A percentile compares a stretch with the other conserved stretches of the same genome.
Conservation (phyloP, 2,113 vertebrate species). For the Bombycilla garrulus region DNA sequence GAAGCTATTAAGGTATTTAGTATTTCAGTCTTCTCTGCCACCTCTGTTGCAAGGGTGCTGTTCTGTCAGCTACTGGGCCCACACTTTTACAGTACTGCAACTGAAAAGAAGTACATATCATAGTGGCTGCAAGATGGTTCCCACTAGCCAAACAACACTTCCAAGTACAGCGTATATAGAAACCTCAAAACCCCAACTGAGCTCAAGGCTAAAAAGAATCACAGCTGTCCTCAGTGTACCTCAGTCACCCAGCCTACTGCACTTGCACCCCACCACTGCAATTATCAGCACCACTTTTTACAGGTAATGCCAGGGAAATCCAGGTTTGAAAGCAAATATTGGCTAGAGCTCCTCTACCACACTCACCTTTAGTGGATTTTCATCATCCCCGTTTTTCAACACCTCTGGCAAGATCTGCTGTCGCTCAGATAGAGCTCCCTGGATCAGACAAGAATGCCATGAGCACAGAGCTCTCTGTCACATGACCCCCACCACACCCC, state of each 20-base stretch:
- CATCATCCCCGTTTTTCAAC: constrained; percentile 82
- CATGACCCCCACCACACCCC: rapidly evolving
- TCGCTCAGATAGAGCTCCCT: constrained; percentile 84
- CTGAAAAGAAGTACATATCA: not conserved
- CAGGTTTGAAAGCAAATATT: not conserved
- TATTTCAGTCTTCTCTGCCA: not conserved
- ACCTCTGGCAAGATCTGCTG: constrained; percentile 83
- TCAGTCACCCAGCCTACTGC: not conserved
- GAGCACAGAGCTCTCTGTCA: not conserved
- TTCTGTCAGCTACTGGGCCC: no score
- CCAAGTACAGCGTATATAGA: not conserved
- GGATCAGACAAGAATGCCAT: not conserved
- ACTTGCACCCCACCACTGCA: not conserved
- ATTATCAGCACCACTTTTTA: not conserved
- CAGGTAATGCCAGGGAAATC: not conserved
- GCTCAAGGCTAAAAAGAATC: not conserved
- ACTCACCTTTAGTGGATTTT: constrained; percentile 79
- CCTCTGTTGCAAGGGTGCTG: not conserved
- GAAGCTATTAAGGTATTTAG: not conserved
- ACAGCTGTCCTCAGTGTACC: not conserved
- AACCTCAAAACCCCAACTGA: not conserved
- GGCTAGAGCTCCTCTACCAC: not conserved
- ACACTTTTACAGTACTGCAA: not conserved
- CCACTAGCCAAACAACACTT: not conserved
- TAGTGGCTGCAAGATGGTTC: not conserved